Conservation (phyloP, 2,797 vertebrate genomes). For the Ataeniobius toweri region DNA sequence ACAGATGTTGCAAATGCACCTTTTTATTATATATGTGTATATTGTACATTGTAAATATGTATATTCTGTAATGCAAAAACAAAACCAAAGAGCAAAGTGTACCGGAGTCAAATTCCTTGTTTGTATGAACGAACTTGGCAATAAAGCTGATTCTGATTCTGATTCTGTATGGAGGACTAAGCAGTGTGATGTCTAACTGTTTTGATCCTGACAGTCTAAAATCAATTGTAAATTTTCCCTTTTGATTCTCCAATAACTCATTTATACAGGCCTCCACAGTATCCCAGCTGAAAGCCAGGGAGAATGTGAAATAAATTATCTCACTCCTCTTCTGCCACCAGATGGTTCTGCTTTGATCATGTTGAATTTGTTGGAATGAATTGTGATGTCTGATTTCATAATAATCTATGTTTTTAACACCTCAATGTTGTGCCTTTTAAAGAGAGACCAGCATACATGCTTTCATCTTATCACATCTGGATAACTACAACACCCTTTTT, state of each 20-base stretch:
- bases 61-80: too few species aligned
- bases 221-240: not conserved
- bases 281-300: too few species aligned
- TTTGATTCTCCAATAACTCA: not conserved
- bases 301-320: not conserved
- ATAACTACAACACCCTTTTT: not conserved
- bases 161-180: too few species aligned
- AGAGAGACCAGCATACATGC: conserved; percentile 2
- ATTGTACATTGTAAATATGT: too few species aligned
- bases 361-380: not conserved
- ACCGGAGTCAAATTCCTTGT: too few species aligned
- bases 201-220: not conserved
- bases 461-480: conserved; percentile 1
- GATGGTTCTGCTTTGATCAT: conserved; percentile 5
- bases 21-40: too few species aligned
- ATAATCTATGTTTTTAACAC: not conserved
- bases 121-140: too few species aligned
- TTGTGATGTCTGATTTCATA: not conserved
- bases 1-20: too few species aligned
- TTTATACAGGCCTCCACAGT: not conserved
- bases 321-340: not conserved
- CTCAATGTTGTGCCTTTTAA: not conserved
- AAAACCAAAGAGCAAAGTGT: too few species aligned
- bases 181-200: not conserved
- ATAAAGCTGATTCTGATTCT: too few species aligned